Evolutionary conservation across 1,140 invertebrate species (phyloP).

Genomic region (Nebria ingens): DNA sequence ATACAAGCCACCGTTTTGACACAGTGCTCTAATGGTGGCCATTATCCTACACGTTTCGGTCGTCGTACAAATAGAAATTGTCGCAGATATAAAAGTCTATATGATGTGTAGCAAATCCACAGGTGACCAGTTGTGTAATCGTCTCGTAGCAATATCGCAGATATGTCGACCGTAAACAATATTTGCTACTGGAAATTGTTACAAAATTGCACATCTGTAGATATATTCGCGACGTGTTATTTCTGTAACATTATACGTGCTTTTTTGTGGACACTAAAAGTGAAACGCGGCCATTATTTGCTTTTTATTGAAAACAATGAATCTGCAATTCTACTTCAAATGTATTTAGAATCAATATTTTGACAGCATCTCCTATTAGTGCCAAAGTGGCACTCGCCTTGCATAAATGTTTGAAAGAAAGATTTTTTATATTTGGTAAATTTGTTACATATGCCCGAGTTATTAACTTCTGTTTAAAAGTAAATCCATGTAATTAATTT

Average conservation of each 20-base stretch:
- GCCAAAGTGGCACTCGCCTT: too few relatives aligned
- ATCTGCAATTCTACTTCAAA: too few relatives aligned
- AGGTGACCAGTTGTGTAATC: background rate
- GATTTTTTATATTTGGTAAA: too few relatives aligned
- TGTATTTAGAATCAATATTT: too few relatives aligned
- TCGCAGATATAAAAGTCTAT: background rate
- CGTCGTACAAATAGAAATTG: too few relatives aligned
- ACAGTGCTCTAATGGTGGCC: background rate
- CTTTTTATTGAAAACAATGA: too few relatives aligned
- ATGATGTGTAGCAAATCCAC: slow-evolving; percentile 6
- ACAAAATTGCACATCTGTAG: slow-evolving; percentile 6
- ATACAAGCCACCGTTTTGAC: background rate
- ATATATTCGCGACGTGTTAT: background rate
- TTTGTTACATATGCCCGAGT: too few relatives aligned
- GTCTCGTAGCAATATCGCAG: background rate
- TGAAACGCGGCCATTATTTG: background rate
- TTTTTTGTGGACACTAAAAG: background rate
- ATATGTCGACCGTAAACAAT: background rate
- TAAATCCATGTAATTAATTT: too few relatives aligned
- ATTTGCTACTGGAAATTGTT: slow-evolving; percentile 4
- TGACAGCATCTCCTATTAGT: too few relatives aligned
- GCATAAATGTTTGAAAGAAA: too few relatives aligned
- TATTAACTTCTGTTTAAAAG: too few relatives aligned
- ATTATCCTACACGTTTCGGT: background rate
- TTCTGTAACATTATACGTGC: background rate